Base-by-base conservation (phyloP, 1,140 invertebrate genomes). In the Drosophila nannoptera region DNA sequence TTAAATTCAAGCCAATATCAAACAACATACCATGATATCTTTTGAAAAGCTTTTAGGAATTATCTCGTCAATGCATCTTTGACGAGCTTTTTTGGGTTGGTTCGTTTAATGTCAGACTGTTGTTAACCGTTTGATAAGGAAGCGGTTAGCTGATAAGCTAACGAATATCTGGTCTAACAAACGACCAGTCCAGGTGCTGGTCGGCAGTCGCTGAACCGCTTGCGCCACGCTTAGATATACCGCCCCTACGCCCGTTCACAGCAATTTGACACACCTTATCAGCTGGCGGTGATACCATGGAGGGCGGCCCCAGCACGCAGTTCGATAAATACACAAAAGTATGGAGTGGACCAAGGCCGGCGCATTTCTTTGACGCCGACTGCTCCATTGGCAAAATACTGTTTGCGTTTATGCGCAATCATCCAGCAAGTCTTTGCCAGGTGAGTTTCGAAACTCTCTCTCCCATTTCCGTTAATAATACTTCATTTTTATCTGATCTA, bases 271-370 rank as follows among this genome's bases (percentile, higher is more conserved):
- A 38, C 7, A 43, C 38, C 78, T 84, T 84, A 83, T 80, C 76
- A 80, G 69, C 60, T 75, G 53, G 32, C 52, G 29, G 45, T 40
- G 9, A 12, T 56, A 72, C 58, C 61, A 88, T 88, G 87, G 87
- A 88, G 64, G 70, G 77, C 72, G 62, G 53, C n/a, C 46, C 78
- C 46, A 77, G 60, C 62, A 87, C 77, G 32, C 77, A 86, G 54
- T 89, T 82, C 72, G 87, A 89, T 83, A 89, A 88, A 73, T 88
- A 89, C 49, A 89, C 82, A 29, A 88, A 89, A 83, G 73, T 89
- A 58, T 89, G 87, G 87, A 89, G 82, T 68, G 87, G 87, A 67
- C 81, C 86, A 72, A 84, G 87, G 62, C 71, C 84, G 49, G 69
- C 75, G 49, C 73, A 82, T 50, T 89, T 89, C 55, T 89, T 89